Evolutionary conservation across 2,797 vertebrate species (phyloP).

Genomic region (Neoniphon sammara): DNA sequence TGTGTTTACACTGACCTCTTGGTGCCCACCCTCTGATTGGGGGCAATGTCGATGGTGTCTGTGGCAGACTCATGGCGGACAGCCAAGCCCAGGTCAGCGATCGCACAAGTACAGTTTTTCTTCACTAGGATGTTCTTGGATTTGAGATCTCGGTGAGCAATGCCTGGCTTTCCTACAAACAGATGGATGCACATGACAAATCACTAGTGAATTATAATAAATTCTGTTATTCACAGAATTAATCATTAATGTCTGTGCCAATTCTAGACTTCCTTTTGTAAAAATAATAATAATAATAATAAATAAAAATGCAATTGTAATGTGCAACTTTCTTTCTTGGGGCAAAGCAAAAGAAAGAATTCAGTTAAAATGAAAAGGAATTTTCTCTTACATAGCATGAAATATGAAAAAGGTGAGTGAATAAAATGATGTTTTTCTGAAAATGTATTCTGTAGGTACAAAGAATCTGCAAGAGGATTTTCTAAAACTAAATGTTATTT

Average conservation of each 20-base stretch:
- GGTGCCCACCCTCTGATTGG: conserved; percentile 95
- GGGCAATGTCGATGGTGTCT: conserved; percentile 95
- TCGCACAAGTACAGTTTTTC: conserved; percentile 94
- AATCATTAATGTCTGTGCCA: not conserved
- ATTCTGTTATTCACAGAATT: not conserved
- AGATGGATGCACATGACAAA: conserved; percentile 4
- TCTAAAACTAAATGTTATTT: too few species aligned
- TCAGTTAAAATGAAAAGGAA: too few species aligned
- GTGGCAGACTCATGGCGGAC: conserved; percentile 92
- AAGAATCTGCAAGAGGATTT: too few species aligned
- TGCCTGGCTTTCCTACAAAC: conserved; percentile 91
- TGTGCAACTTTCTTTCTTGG: not conserved
- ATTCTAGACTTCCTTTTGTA: not conserved
- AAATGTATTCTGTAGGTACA: too few species aligned
- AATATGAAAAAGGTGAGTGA: too few species aligned
- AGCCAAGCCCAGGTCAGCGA: conserved; percentile 93
- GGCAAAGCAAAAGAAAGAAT: too few species aligned
- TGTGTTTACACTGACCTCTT: conserved; percentile 84
- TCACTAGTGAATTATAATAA: conserved; percentile 2
- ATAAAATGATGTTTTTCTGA: too few species aligned
- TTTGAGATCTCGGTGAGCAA: conserved; percentile 95
- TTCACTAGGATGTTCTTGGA: conserved; percentile 98
- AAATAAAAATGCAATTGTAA: not conserved
- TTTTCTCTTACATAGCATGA: too few species aligned
- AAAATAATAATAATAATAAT: not conserved